Percentiles rank a stretch among this genome's conserved stretches.
Evolutionary conservation across 2,888 invertebrate genomes (phyloP).

Genomic region (Apotomis turbidana): DNA sequence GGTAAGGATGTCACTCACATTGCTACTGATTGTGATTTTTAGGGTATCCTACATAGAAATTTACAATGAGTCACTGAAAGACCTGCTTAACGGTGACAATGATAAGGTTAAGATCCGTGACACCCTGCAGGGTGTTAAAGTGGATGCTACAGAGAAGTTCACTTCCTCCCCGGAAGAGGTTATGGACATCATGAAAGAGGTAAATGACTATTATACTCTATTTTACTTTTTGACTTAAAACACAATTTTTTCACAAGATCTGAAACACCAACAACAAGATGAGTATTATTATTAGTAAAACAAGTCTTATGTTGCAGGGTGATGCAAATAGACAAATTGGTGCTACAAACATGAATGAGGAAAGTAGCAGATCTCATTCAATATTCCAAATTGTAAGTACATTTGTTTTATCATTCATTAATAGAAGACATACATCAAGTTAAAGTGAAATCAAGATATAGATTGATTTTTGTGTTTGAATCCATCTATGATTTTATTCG

Average conservation of each 20-base stretch:
- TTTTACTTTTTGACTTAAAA: no score
- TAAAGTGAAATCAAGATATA: no score
- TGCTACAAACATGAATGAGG: constrained; percentile 94
- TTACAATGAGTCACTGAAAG: constrained; percentile 93
- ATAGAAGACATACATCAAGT: no score
- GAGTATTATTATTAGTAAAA: not conserved
- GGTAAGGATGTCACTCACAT: no score
- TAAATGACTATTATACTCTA: constrained; percentile 44
- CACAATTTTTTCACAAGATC: no score
- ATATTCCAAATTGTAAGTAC: constrained; percentile 92
- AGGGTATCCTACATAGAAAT: constrained; percentile 95
- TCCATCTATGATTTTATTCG: no score
- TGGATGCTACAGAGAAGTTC: constrained; percentile 87
- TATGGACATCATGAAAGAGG: constrained; percentile 81
- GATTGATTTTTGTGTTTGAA: no score
- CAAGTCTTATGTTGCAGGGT: constrained; percentile 70
- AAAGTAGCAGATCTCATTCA: constrained; percentile 94
- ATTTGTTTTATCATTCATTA: not conserved
- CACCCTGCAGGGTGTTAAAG: constrained; percentile 84
- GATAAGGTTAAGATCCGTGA: constrained; percentile 87
- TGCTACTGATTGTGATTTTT: constrained; percentile 49
- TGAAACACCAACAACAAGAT: no score
- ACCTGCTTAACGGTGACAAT: constrained; percentile 86
- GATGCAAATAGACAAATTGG: constrained; percentile 89
- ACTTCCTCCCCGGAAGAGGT: constrained; percentile 86